phyloP scores from a whole-genome alignment of 2,888 invertebrate genomes.

The Orthonevra nobilis region DNA sequence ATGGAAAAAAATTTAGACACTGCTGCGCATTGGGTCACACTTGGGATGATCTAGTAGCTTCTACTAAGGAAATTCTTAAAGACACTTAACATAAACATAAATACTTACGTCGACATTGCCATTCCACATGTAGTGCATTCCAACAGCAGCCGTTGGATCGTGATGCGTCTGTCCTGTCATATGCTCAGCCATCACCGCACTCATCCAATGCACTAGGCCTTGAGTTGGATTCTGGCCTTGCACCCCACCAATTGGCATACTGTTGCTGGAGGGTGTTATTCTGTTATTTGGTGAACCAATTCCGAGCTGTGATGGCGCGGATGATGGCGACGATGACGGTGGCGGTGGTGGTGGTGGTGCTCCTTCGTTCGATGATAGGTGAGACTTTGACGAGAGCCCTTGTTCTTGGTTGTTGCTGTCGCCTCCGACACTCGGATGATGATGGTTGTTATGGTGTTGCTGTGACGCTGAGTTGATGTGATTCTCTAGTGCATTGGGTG shows the following conservation, averaged over 20 bases:
- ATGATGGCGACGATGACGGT: conserved; percentile 72
- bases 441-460: conserved; percentile 68
- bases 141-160: conserved; percentile 80
- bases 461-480: conserved; percentile 53
- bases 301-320: conserved; percentile 71
- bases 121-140: conserved; percentile 81
- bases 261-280: conserved; percentile 67
- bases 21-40: conserved; percentile 62
- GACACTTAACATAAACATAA: too few species aligned
- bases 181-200: conserved; percentile 95
- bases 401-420: conserved; percentile 65
- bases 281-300: conserved; percentile 60
- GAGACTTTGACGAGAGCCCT: conserved; percentile 54
- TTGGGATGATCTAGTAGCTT: conserved; percentile 40
- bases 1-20: conserved; percentile 41
- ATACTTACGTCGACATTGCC: conserved; percentile 80
- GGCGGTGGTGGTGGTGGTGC: conserved; percentile 66
- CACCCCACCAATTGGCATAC: conserved; percentile 80
- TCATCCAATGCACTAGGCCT: conserved; percentile 97
- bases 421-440: conserved; percentile 61
- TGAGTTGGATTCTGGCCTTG: conserved; percentile 86
- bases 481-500: conserved; percentile 59
- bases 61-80: not conserved
- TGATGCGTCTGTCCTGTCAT: conserved; percentile 91
- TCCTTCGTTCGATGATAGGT: conserved; percentile 54